Evolutionary conservation across 2,888 invertebrate species (phyloP), one percentile per base, ranked within the genome.

Genomic region (Escarpia spicata): DNA sequence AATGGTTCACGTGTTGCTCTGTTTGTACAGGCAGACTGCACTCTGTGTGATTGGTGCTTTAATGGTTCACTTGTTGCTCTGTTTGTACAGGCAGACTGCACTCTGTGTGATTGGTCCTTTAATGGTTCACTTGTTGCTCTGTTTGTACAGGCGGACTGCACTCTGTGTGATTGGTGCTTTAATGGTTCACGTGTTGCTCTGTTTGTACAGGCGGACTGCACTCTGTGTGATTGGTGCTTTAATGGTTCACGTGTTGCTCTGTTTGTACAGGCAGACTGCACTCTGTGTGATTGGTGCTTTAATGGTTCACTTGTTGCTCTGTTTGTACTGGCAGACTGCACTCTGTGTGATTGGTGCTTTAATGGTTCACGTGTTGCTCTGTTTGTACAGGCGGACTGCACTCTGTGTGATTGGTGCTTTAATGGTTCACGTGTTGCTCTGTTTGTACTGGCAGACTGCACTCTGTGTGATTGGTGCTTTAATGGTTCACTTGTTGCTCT

Each of bases 1-100:
- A 10, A 52, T 52, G 52, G 9, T 52, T 52, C 37, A 37, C n/a
- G 0, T 89, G 31, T 92, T 93, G 94, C 92, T 93, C n/a, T n/a
- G n/a, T n/a, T 75, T 75, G 26, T 75, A 26, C 75, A 26, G 75
- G 75, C 75, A 75, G 26, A 75, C 19, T 15, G 52, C 52, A 52
- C 52, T 52, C 9, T 12, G 12, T 12, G 12, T 52, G 4, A 90
- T 37, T 19, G 4, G 4, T 37, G 43, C 12, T 19, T 43, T 10
- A 10, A 52, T 52, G 52, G 9, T 52, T 52, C 37, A 37, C n/a
- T 0, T 89, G 31, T 92, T 93, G 94, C 92, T 93, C n/a, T n/a
- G n/a, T n/a, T 75, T 75, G 26, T 75, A 26, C 75, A 26, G 75
- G 75, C 75, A 75, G 26, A 75, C 19, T 15, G 52, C 52, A 52